Conservation (phyloP, 2,113 vertebrate species). For the Menura novaehollandiae region DNA sequence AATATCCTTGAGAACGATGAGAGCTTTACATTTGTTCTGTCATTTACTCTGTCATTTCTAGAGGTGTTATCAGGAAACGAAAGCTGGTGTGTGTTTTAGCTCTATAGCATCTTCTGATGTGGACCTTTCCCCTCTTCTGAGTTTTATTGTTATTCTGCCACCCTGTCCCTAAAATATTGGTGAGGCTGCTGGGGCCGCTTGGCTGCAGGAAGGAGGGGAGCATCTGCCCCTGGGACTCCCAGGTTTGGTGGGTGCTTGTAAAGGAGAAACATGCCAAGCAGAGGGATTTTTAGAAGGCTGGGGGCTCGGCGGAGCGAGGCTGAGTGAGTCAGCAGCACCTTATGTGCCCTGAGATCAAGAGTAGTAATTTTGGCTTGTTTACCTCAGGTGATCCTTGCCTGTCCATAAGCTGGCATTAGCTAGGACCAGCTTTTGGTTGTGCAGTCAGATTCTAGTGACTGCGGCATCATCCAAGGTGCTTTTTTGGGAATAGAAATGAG, state of each 20-base stretch:
- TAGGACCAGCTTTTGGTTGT: neutral
- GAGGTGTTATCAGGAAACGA: neutral
- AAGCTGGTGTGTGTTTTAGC: neutral
- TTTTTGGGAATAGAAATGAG: neutral
- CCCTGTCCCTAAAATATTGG: neutral
- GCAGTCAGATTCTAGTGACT: neutral
- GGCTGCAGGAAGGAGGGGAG: neutral
- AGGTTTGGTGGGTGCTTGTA: neutral
- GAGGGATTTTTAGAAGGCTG: neutral
- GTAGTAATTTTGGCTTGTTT: neutral
- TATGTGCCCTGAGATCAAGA: neutral
- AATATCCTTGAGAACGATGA: neutral
- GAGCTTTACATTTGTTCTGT: constrained; percentile 4
- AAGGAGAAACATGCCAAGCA: neutral
- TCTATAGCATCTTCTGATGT: neutral
- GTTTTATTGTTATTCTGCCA: neutral
- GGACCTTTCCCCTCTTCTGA: neutral
- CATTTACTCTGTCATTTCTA: neutral
- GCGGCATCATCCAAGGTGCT: neutral
- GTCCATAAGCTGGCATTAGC: neutral
- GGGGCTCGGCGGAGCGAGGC: neutral
- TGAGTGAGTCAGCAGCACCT: neutral
- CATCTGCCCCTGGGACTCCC: accelerated
- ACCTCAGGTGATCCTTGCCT: neutral
- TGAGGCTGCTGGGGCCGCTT: neutral